These are phyloP conservation scores for Autographa gamma DNA, from an alignment of 2,888 invertebrate genomes.

Conservation along the genomic window DNA sequence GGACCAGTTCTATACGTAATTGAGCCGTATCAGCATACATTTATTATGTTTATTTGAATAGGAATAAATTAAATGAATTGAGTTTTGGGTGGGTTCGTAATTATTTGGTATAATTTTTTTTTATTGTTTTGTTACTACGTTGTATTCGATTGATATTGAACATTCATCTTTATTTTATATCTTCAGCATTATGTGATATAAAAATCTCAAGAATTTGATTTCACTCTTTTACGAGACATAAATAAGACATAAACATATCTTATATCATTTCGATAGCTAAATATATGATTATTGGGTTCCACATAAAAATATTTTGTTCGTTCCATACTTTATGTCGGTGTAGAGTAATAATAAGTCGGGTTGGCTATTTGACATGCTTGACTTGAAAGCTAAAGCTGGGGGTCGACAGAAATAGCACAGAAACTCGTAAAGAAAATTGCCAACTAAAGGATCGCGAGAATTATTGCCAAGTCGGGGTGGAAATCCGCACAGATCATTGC, in stretches of 20 bases:
- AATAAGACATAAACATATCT: not conserved
- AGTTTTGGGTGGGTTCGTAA: no score
- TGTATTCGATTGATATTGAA: no score
- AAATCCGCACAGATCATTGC: slow-evolving; percentile 42
- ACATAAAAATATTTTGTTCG: slow-evolving; percentile 8
- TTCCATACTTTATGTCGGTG: slow-evolving; percentile 19
- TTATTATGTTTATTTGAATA: no score
- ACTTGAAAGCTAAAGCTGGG: slow-evolving; percentile 26
- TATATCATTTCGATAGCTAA: not conserved
- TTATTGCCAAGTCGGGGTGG: slow-evolving; percentile 39
- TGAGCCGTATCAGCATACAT: not conserved
- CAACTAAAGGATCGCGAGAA: slow-evolving; percentile 47
- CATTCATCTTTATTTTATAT: not conserved
- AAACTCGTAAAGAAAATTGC: slow-evolving; percentile 51
- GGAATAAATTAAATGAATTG: no score
- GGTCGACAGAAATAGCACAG: slow-evolving; percentile 34
- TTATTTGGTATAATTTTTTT: no score
- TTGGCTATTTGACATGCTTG: slow-evolving; percentile 34
- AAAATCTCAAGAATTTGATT: slow-evolving; percentile 18
- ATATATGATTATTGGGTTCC: not conserved
- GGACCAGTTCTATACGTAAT: slow-evolving; percentile 13
- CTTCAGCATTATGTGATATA: not conserved
- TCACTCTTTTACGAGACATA: slow-evolving; percentile 14
- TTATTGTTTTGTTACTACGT: no score
- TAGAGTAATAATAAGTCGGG: slow-evolving; percentile 27